phyloP scores from a whole-genome alignment of 35 echinoderm and acorn worm genomes.

The Amphiura filiformis region DNA sequence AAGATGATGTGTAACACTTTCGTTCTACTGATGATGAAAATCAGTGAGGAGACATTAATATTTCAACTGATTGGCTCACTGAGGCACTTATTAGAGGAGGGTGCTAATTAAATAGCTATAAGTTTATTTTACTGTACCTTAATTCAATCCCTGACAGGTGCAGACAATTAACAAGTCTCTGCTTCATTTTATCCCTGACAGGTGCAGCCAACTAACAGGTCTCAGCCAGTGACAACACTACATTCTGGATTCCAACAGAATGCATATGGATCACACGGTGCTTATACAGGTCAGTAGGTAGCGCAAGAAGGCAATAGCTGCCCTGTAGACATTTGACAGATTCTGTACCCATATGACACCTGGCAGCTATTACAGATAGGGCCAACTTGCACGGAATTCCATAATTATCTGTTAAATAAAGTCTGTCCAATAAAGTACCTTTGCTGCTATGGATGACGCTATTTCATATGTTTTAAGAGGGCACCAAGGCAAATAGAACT shows the following conservation, averaged over 20 bases:
- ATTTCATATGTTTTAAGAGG: too few relatives aligned
- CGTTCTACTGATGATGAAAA: slow-evolving; percentile 41
- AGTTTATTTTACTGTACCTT: too few relatives aligned
- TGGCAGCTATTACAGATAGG: too few relatives aligned
- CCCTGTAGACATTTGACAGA: too few relatives aligned
- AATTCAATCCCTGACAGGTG: too few relatives aligned
- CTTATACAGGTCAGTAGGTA: slow-evolving; percentile 73
- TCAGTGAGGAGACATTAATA: not conserved
- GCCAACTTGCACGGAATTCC: not conserved
- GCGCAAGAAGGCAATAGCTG: not conserved
- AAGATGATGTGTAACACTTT: slow-evolving; percentile 42
- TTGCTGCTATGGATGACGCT: too few relatives aligned
- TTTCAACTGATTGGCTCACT: not conserved
- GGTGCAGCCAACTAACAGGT: slow-evolving; percentile 78
- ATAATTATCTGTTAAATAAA: not conserved
- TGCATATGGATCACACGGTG: slow-evolving; percentile 75
- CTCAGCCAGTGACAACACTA: slow-evolving; percentile 75
- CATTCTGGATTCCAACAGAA: slow-evolving; percentile 96
- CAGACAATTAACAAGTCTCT: too few relatives aligned
- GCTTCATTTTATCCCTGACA: too few relatives aligned
- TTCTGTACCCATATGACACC: too few relatives aligned
- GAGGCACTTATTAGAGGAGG: too few relatives aligned
- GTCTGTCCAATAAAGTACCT: not conserved
- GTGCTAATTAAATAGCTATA: too few relatives aligned
- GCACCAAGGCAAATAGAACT: too few relatives aligned